Evolutionary conservation across 2,888 invertebrate genomes (phyloP).

Genomic region (Hydropsyche betteni): DNA sequence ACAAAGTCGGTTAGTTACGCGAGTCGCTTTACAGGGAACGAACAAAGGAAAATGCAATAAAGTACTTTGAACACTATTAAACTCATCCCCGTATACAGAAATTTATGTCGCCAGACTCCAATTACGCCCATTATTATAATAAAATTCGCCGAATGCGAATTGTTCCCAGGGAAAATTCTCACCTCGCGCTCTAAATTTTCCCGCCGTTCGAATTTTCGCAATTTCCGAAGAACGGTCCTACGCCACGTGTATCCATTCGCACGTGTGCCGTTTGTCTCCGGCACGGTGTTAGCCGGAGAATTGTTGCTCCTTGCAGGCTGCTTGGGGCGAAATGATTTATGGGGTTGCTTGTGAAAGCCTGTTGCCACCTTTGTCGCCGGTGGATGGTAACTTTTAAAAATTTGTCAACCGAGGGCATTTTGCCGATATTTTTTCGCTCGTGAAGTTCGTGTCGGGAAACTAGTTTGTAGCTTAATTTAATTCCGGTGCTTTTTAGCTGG

Average conservation of each 20-base stretch:
- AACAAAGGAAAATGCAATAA: constrained; percentile 30
- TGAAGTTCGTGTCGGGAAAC: no score
- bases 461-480: no score
- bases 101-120: constrained; percentile 16
- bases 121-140: not conserved
- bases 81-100: not conserved
- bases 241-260: not conserved
- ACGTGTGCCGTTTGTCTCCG: not conserved
- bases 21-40: not conserved
- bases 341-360: constrained; percentile 8
- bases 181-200: not conserved
- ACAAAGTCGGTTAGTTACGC: no score
- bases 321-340: not conserved
- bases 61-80: constrained; percentile 22
- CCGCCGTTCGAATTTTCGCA: not conserved
- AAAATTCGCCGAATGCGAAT: not conserved
- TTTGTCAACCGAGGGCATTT: no score
- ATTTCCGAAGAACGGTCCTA: constrained; percentile 4
- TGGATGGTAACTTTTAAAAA: not conserved
- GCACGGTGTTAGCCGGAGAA: not conserved
- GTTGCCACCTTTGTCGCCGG: constrained; percentile 14
- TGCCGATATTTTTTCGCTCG: no score
- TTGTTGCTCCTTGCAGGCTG: not conserved
- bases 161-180: no score
- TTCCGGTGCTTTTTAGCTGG: no score